phyloP scores from a whole-genome alignment of 1,140 invertebrate species.

The Atta texana region DNA sequence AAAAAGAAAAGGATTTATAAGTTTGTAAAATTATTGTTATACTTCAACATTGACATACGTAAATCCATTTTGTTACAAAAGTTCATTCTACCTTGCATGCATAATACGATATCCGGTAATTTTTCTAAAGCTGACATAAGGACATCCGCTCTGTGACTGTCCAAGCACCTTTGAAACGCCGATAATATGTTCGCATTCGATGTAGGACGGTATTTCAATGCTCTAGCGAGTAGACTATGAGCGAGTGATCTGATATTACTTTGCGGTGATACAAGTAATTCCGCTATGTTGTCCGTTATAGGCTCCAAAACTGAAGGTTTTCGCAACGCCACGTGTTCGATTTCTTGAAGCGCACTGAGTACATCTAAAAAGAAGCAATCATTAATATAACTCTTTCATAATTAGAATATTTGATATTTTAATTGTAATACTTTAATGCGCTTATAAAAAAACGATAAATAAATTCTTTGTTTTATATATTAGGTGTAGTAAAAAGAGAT shows the following conservation, averaged over 20 bases:
- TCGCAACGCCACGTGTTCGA: slow-evolving; percentile 90
- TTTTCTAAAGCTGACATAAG: slow-evolving; percentile 92
- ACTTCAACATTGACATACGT: background rate
- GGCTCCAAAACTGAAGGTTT: slow-evolving; percentile 90
- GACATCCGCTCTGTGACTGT: slow-evolving; percentile 92
- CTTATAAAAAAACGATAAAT: background rate
- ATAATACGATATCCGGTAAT: slow-evolving; percentile 93
- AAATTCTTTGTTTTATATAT: slow-evolving; percentile 10
- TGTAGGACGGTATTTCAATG: slow-evolving; percentile 89
- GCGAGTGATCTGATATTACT: slow-evolving; percentile 89
- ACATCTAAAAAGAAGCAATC: slow-evolving; percentile 86
- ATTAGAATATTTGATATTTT: background rate
- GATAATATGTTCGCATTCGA: slow-evolving; percentile 89
- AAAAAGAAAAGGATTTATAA: slow-evolving; percentile 44
- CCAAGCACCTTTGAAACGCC: slow-evolving; percentile 92
- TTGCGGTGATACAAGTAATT: slow-evolving; percentile 88
- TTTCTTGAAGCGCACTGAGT: slow-evolving; percentile 89
- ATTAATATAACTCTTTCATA: background rate
- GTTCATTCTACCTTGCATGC: slow-evolving; percentile 89
- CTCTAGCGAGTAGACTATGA: slow-evolving; percentile 89
- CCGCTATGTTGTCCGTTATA: slow-evolving; percentile 88
- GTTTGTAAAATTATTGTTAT: slow-evolving; percentile 1
- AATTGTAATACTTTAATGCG: too few species aligned
- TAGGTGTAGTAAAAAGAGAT: too few species aligned
- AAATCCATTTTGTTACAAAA: slow-evolving; percentile 21